A percentile compares a stretch with the other conserved stretches of the same genome.
Conservation (phyloP, 2,888 invertebrate species). For the Lottia gigantea region DNA sequence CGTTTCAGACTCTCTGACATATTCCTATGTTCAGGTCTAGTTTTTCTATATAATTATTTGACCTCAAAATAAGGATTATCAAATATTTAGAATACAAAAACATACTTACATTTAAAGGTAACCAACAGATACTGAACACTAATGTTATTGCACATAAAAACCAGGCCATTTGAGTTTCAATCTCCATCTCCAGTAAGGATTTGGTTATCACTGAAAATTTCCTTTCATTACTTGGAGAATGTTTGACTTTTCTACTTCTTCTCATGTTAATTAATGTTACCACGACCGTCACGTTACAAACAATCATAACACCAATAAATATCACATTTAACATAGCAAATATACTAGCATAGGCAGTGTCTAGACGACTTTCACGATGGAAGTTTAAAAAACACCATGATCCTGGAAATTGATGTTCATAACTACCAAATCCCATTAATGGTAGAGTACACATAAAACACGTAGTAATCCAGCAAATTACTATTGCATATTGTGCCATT, state of each 20-base stretch:
- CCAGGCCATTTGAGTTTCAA: slow-evolving; percentile 65
- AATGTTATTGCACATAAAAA: slow-evolving; percentile 64
- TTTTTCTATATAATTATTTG: neutral
- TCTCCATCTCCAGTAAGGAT: slow-evolving; percentile 35
- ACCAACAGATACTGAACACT: slow-evolving; percentile 63
- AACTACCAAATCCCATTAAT: slow-evolving; percentile 63
- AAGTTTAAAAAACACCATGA: slow-evolving; percentile 67
- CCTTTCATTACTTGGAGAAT: slow-evolving; percentile 42
- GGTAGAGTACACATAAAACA: slow-evolving; percentile 58
- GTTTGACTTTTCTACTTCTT: slow-evolving; percentile 35
- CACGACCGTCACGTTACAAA: slow-evolving; percentile 49
- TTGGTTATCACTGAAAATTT: slow-evolving; percentile 27
- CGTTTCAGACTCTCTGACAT: too few relatives aligned
- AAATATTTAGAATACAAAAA: neutral
- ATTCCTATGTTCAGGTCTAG: too few relatives aligned
- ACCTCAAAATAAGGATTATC: neutral
- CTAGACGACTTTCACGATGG: slow-evolving; percentile 48
- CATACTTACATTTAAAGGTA: slow-evolving; percentile 64
- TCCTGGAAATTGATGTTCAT: slow-evolving; percentile 64
- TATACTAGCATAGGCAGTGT: slow-evolving; percentile 53
- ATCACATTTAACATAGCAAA: slow-evolving; percentile 58
- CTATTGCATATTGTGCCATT: slow-evolving; percentile 49
- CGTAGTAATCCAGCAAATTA: slow-evolving; percentile 50
- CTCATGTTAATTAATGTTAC: slow-evolving; percentile 56
- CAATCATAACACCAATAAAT: slow-evolving; percentile 47